These are phyloP conservation scores for Datnioides undecimradiatus DNA, from an alignment of 2,113 vertebrate genomes.

Conservation along the genomic window DNA sequence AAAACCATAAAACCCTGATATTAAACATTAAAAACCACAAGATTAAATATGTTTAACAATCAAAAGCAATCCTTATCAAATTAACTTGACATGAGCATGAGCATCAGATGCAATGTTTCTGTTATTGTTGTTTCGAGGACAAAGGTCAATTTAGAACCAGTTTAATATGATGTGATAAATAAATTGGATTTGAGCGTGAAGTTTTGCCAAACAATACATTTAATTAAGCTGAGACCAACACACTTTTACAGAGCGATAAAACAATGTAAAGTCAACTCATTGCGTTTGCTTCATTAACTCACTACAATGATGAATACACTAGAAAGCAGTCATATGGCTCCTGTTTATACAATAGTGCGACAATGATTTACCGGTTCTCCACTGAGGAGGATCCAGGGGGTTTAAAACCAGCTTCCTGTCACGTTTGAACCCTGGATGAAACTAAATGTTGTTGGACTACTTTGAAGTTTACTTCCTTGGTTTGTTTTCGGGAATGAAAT, in stretches of 20 bases:
- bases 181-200: not conserved
- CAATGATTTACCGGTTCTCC: not conserved
- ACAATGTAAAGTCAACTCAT: too few species aligned
- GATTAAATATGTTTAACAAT: too few species aligned
- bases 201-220: too few species aligned
- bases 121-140: not conserved
- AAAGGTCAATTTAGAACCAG: not conserved
- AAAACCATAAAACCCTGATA: not conserved
- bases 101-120: not conserved
- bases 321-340: too few species aligned
- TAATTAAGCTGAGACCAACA: too few species aligned
- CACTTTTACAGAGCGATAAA: too few species aligned
- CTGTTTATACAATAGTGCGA: too few species aligned
- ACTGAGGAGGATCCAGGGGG: not conserved
- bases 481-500: not conserved
- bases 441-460: too few species aligned
- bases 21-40: not conserved
- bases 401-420: not conserved
- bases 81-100: not conserved
- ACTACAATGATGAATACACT: too few species aligned
- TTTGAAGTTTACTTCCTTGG: not conserved
- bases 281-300: too few species aligned
- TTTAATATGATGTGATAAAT: not conserved
- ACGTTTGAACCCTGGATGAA: not conserved
- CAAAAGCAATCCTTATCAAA: not conserved